These are phyloP conservation scores for Catotricha subobsoleta DNA, from an alignment of 2,888 invertebrate genomes.

Conservation along the genomic window DNA sequence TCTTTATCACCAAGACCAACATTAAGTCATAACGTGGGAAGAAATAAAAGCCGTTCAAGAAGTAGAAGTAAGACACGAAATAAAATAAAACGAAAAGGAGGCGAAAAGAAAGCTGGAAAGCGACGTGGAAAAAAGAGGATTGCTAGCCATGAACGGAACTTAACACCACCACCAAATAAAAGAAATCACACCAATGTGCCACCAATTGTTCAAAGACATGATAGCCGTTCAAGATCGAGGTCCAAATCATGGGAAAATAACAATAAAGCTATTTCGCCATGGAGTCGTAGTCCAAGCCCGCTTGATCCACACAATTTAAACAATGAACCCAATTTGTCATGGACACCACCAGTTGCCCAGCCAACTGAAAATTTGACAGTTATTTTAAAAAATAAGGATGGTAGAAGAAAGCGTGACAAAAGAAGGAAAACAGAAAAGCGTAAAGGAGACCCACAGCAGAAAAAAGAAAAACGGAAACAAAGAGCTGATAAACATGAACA, in stretches of 20 bases:
- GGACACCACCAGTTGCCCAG: slow-evolving; percentile 42
- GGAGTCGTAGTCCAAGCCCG: slow-evolving; percentile 40
- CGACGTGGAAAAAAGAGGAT: not conserved
- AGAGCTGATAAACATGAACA: slow-evolving; percentile 20
- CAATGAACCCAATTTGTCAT: slow-evolving; percentile 26
- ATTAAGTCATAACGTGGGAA: not conserved
- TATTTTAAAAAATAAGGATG: slow-evolving; percentile 38
- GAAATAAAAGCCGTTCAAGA: not conserved
- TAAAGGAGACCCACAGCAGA: slow-evolving; percentile 24
- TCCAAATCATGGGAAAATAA: slow-evolving; percentile 9
- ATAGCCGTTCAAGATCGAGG: slow-evolving; percentile 15
- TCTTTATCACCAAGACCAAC: not conserved
- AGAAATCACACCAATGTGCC: not conserved
- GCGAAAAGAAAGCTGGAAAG: slow-evolving; percentile 1
- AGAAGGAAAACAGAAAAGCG: slow-evolving; percentile 19
- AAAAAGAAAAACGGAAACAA: slow-evolving; percentile 26
- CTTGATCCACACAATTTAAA: slow-evolving; percentile 21
- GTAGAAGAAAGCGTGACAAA: slow-evolving; percentile 20
- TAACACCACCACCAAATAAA: not conserved
- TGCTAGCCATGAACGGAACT: not conserved
- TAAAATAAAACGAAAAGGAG: not conserved
- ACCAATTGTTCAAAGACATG: not conserved
- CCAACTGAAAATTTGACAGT: slow-evolving; percentile 38
- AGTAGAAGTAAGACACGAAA: not conserved
- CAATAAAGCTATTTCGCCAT: slow-evolving; percentile 18